Base-by-base conservation (phyloP, 1,140 invertebrate genomes). In the Eumeta japonica region DNA sequence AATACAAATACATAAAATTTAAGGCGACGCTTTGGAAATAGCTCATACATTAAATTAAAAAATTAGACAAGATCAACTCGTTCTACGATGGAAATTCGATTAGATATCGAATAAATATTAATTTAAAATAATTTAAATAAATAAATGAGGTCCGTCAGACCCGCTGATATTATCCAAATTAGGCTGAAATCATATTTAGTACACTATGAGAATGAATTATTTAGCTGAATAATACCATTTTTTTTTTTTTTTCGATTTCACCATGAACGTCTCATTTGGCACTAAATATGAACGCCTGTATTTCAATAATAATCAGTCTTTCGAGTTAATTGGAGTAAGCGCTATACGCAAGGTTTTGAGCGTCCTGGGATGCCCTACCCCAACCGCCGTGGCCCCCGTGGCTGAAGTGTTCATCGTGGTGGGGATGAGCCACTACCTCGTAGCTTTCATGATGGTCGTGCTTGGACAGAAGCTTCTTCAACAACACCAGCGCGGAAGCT, bases 401-500 rank as follows among this genome's bases (percentile, higher is more conserved):
- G 54, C 83, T 81, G 55, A 53, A 62, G 36, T 81, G 78, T 35
- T 83, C 75, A 39, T 76, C 79, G 14, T 74, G 70, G 46, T 84
- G 82, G 12, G 83, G 83, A 62, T 85, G 84, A 35, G 83, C 78
- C 3, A 85, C 83, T 2, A 86, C 84, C 54, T 90, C 89, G 58
- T 89, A 89, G 55, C 81, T 83, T 46, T 83, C 81, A 38, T 81
- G 81, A 32, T 80, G 79, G 31, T 82, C 80, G 16, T 79, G 76
- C 49, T 89, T 89, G 33, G 79, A 79, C n/a, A 90, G 66, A 0
- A 90, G 73, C 57, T 91, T 90, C 76, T 90, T 88, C 37, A 90
- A 73, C 1, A 83, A 84, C 29, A 90, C 81, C 37, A 90, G 77
- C 29, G 78, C 81, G 37, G 86, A 83, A 37, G 90, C 79, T 34